phyloP scores from a whole-genome alignment of 2,888 invertebrate genomes.

The Miltochrista miniata region DNA sequence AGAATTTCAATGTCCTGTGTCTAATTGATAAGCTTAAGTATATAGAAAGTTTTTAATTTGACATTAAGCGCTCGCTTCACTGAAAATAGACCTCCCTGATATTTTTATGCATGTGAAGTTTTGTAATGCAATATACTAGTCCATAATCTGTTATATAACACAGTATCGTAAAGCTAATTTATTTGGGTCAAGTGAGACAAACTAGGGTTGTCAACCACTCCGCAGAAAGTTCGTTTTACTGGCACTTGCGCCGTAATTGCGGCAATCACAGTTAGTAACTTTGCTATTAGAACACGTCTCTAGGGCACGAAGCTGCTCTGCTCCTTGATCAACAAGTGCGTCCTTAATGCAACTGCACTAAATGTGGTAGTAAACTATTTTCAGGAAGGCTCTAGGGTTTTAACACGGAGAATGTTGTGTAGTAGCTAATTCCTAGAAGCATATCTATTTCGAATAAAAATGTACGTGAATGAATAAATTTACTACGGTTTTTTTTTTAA shows the following conservation, averaged over 20 bases:
- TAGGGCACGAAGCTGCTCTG: slow-evolving; percentile 23
- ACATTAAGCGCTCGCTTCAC: too few species aligned
- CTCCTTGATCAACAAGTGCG: slow-evolving; percentile 30
- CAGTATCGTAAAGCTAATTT: slow-evolving; percentile 37
- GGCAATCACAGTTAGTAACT: slow-evolving; percentile 31
- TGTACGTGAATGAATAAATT: too few species aligned
- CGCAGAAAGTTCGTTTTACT: slow-evolving; percentile 8
- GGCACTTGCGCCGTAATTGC: slow-evolving; percentile 22
- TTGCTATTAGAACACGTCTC: slow-evolving; percentile 25
- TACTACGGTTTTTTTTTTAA: too few species aligned
- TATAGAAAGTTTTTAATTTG: too few species aligned
- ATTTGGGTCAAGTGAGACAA: slow-evolving; percentile 52
- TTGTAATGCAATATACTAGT: too few species aligned
- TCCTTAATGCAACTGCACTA: slow-evolving; percentile 21
- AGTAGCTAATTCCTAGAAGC: too few species aligned
- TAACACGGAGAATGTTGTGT: neutral
- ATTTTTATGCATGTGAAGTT: too few species aligned
- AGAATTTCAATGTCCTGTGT: too few species aligned
- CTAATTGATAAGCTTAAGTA: too few species aligned
- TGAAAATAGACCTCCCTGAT: too few species aligned
- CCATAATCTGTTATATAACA: too few species aligned
- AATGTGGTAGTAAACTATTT: slow-evolving; percentile 3
- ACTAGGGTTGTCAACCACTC: slow-evolving; percentile 37
- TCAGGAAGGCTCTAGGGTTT: slow-evolving; percentile 8
- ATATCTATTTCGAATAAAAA: too few species aligned